Conservation (phyloP, 1,140 invertebrate genomes). For the Drosophila athabasca region DNA sequence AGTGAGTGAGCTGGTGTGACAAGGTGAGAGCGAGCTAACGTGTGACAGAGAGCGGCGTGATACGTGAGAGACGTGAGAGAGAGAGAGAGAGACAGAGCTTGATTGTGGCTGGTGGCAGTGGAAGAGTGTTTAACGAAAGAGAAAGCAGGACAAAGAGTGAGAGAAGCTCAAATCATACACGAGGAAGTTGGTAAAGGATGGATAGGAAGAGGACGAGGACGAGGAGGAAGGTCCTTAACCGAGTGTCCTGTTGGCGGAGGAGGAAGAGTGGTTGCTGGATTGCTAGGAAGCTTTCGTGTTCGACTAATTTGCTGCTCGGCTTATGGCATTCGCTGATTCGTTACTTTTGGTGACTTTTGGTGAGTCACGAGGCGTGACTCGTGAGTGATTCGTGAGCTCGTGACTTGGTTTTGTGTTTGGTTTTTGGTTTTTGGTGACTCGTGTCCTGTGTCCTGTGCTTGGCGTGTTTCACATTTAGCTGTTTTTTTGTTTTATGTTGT, state of each 20-base stretch:
- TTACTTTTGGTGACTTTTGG: constrained; percentile 49
- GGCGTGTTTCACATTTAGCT: constrained; percentile 45
- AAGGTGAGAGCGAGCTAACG: constrained; percentile 39
- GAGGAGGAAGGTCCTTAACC: too few relatives aligned
- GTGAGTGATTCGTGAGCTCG: constrained; percentile 34
- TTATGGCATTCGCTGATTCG: constrained; percentile 43
- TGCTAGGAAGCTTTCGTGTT: constrained; percentile 30
- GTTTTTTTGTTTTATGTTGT: constrained; percentile 35
- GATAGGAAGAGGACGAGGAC: too few relatives aligned
- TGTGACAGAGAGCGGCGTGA: constrained; percentile 30
- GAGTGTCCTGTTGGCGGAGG: background rate
- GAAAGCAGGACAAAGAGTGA: too few relatives aligned
- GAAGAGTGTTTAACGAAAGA: background rate
- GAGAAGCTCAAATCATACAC: too few relatives aligned
- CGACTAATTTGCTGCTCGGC: background rate
- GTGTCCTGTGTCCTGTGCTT: constrained; percentile 55
- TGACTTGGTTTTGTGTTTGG: constrained; percentile 36
- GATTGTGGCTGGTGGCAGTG: background rate
- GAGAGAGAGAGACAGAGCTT: constrained; percentile 14
- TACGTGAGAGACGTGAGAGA: constrained; percentile 18
- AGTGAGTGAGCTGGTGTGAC: constrained; percentile 4
- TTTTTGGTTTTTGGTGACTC: constrained; percentile 41
- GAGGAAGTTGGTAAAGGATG: too few relatives aligned
- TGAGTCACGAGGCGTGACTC: constrained; percentile 52
- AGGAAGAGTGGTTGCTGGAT: background rate